Percentiles rank a stretch among this genome's conserved stretches.
Conservation (phyloP, 2,797 vertebrate species). For the Apodemus agrarius region DNA sequence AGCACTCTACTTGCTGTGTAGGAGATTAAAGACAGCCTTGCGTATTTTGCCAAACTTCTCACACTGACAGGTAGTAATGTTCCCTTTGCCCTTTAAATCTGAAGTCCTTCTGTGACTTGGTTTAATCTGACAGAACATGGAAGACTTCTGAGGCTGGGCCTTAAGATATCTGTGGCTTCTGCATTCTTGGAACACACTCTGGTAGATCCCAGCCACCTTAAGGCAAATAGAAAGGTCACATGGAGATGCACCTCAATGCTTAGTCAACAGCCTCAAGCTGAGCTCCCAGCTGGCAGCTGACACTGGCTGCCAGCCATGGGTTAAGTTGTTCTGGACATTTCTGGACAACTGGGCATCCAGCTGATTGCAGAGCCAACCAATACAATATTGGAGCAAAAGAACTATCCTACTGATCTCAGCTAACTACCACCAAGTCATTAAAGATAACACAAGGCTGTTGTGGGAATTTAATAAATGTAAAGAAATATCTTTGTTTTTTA, state of each 20-base stretch:
- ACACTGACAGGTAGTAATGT: neutral
- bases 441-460: neutral
- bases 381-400: neutral
- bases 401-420: neutral
- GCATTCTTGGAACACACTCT: neutral
- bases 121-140: slow-evolving; percentile 40
- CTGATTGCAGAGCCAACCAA: neutral
- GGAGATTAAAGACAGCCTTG: neutral
- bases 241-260: neutral
- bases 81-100: slow-evolving; percentile 2
- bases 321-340: neutral
- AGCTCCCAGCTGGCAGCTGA: neutral
- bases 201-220: neutral
- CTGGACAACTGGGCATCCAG: neutral
- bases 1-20: neutral
- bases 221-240: neutral
- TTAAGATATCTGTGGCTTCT: neutral
- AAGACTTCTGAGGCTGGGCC: neutral
- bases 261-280: neutral
- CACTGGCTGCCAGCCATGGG: neutral
- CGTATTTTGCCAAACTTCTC: neutral
- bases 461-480: neutral
- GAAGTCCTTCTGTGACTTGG: neutral
- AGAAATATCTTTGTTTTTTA: neutral
- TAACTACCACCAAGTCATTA: neutral